A percentile compares a stretch with the other conserved stretches of the same genome.
Evolutionary conservation across 2,113 vertebrate species (phyloP).

Genomic region (Ptilonorhynchus violaceus): DNA sequence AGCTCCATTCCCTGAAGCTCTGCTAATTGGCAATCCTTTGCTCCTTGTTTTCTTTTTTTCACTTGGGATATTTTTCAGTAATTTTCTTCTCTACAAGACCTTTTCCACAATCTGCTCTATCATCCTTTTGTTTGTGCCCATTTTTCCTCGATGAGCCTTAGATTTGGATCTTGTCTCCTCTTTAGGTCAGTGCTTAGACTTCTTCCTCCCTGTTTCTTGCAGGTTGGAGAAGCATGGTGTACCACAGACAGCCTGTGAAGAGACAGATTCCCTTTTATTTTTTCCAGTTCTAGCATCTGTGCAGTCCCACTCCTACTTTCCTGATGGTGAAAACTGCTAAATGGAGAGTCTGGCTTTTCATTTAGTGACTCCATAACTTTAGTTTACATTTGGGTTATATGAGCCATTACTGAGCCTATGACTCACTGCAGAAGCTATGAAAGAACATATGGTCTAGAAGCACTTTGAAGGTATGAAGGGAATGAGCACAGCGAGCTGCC

Average conservation of each 20-base stretch:
- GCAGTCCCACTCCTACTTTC: neutral
- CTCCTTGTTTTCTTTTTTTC: neutral
- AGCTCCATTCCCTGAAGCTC: neutral
- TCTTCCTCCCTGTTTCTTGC: neutral
- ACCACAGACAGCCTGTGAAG: neutral
- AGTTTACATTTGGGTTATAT: neutral
- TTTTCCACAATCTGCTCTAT: neutral
- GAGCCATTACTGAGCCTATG: neutral
- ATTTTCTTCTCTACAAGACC: neutral
- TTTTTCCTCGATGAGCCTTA: neutral
- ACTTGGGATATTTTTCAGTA: neutral
- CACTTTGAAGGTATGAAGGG: neutral
- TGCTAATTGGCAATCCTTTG: neutral
- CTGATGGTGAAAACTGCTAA: neutral
- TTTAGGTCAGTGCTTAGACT: neutral
- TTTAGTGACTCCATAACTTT: neutral
- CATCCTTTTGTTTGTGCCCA: neutral
- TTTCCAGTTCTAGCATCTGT: neutral
- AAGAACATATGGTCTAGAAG: neutral
- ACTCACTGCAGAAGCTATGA: neutral
- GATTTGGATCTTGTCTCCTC: neutral
- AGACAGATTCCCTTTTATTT: neutral
- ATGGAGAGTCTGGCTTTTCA: neutral
- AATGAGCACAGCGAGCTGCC: neutral
- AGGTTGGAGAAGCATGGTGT: neutral